phyloP scores from a whole-genome alignment of 2,797 vertebrate species.

The Smutsia temminckii region DNA sequence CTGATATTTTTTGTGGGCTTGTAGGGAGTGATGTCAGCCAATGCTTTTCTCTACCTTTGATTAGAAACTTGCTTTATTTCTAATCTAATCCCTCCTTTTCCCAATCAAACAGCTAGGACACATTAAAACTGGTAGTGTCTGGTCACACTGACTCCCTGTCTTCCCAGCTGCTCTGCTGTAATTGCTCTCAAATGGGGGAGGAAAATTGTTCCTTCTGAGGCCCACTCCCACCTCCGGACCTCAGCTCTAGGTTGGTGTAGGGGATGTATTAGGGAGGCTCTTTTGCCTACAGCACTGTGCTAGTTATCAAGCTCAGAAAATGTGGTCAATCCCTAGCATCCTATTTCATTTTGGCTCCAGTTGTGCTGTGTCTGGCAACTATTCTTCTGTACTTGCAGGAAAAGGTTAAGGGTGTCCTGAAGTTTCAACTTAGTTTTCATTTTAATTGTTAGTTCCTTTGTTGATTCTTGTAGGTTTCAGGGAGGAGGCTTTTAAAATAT shows the following conservation, averaged over 20 bases:
- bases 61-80: not conserved
- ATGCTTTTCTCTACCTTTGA: not conserved
- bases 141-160: rapidly evolving
- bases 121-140: not conserved
- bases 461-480: conserved; percentile 48
- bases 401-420: conserved; percentile 13
- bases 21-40: not conserved
- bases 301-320: not conserved
- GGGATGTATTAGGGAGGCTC: not conserved
- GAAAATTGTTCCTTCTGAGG: not conserved
- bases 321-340: not conserved
- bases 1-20: not conserved
- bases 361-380: conserved; percentile 1
- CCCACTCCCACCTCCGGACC: not conserved
- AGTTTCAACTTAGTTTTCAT: conserved; percentile 24
- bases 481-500: conserved; percentile 39
- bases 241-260: not conserved
- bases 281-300: rapidly evolving
- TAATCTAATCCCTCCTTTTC: not conserved
- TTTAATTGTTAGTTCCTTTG: not conserved
- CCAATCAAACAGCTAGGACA: not conserved
- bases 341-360: not conserved
- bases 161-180: not conserved
- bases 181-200: not conserved
- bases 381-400: not conserved